These are phyloP conservation scores for Cyaniris semiargus DNA, from an alignment of 2,888 invertebrate species.

Conservation along the genomic window DNA sequence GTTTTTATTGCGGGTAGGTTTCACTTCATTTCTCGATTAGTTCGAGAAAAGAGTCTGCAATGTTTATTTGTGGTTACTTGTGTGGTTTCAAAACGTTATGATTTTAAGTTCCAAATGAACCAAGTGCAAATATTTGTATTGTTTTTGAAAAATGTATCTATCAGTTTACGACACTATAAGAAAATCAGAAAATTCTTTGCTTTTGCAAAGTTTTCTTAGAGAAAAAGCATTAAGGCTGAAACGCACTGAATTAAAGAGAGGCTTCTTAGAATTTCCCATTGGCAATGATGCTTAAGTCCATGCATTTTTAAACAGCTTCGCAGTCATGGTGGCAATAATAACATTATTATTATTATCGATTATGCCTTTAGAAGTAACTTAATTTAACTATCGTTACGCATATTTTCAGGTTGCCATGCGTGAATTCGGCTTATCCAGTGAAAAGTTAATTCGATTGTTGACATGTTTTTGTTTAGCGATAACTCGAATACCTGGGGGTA, in stretches of 20 bases:
- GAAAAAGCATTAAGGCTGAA: no score
- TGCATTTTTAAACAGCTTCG: no score
- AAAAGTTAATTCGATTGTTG: not conserved
- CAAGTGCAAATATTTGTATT: no score
- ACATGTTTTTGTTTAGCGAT: conserved; percentile 30
- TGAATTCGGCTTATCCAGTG: conserved; percentile 10
- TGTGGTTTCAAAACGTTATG: not conserved
- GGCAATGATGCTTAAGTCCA: no score
- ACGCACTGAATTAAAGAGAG: no score
- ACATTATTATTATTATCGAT: no score
- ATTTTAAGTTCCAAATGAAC: not conserved
- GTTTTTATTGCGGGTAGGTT: not conserved
- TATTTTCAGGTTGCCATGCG: conserved; percentile 1
- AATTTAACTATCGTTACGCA: not conserved
- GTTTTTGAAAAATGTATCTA: no score
- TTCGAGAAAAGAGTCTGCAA: conserved; percentile 27
- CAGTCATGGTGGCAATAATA: no score
- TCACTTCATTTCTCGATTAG: conserved; percentile 30
- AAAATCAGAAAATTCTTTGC: no score
- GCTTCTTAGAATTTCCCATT: no score
- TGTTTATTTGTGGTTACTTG: conserved; percentile 25
- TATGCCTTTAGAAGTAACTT: not conserved
- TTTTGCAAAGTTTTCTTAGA: no score
- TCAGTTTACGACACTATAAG: no score
- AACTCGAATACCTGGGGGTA: conserved; percentile 49